Evolutionary conservation across 2,113 vertebrate genomes (phyloP).

Genomic region (Thunnus thynnus): DNA sequence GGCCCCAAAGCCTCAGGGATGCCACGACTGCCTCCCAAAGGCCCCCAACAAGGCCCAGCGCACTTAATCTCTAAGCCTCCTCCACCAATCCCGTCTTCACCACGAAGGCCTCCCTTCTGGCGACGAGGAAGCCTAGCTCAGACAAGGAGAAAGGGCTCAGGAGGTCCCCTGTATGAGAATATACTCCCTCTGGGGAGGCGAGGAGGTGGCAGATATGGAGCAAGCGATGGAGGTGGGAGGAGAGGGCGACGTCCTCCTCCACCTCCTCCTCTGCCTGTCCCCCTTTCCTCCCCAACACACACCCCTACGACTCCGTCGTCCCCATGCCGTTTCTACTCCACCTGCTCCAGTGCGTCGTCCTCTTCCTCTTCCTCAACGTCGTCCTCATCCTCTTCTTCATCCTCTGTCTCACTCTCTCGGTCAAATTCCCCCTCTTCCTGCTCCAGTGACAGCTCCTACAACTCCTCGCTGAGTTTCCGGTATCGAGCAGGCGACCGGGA

Average conservation of each 20-base stretch:
- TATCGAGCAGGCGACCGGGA: constrained; percentile 78
- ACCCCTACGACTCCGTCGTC: constrained; percentile 84
- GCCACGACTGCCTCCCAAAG: constrained; percentile 76
- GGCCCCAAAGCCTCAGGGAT: constrained; percentile 79
- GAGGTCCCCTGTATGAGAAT: constrained; percentile 85
- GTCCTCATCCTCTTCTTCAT: constrained; percentile 81
- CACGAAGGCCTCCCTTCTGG: constrained; percentile 82
- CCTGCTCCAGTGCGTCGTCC: constrained; percentile 84
- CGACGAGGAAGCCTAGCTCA: constrained; percentile 81
- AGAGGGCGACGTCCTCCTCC: constrained; percentile 80
- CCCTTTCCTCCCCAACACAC: constrained; percentile 82
- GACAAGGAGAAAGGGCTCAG: constrained; percentile 80
- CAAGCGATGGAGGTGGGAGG: constrained; percentile 74
- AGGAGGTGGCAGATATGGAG: constrained; percentile 85
- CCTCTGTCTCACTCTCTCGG: constrained; percentile 80
- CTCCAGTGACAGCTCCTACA: constrained; percentile 80
- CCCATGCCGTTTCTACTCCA: constrained; percentile 81
- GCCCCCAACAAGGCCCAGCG: constrained; percentile 62
- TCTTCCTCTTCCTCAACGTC: constrained; percentile 82
- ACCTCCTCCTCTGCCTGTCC: constrained; percentile 83
- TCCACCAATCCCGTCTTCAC: constrained; percentile 76
- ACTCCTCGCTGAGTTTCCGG: constrained; percentile 84
- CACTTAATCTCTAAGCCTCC: constrained; percentile 79
- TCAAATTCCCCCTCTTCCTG: constrained; percentile 83
- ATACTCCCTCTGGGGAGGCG: constrained; percentile 84